Evolutionary conservation across 1,140 invertebrate species (phyloP), one percentile per base, ranked within the genome.

Genomic region (Onthophagus taurus): DNA sequence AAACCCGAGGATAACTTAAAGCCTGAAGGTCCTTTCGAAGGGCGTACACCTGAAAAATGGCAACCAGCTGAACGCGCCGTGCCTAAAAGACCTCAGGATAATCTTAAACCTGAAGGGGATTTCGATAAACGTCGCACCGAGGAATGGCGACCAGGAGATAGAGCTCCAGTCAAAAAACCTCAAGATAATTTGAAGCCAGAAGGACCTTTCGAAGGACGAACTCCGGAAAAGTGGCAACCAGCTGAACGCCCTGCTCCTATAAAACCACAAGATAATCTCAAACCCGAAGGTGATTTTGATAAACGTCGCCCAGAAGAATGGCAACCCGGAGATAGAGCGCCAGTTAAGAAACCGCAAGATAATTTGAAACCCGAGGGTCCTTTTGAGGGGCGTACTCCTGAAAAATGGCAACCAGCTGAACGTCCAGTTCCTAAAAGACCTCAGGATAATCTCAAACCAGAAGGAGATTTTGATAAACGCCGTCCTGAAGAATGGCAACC

Each of bases 281-380:
- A 53, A 46, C 68, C 69, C 0, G 76, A 79, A 61, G 81, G 83
- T 5, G 77, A 81, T 37, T 79, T 80, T 51, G 54, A 70, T 59
- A 63, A 65, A 66, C 54, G 67, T 0, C 52, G 61, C 20, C 61
- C 65, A 34, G 57, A 63, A 36, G 67, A 61, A 38, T 64, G 60
- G 44, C 43, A 49, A 36, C 65, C 63, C 5, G 69, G 66, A 5
- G 69, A 72, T 20, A 57, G 72, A 31, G 57, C 61, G 0, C 61
- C 63, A 6, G 57, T 62, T 12, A 68, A 62, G n/a, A 69, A 64
- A 49, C 68, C 66, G 0, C 18, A 60, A 23, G 69, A 74, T 50
- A 76, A 77, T 58, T 49, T 77, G 7, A 60, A 54, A 47, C 68
- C 69, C 0, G 76, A 79, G 58, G 76, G 76, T 13, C 73, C 79